Conservation (phyloP, 2,797 vertebrate species). For the Poecilia velifera region DNA sequence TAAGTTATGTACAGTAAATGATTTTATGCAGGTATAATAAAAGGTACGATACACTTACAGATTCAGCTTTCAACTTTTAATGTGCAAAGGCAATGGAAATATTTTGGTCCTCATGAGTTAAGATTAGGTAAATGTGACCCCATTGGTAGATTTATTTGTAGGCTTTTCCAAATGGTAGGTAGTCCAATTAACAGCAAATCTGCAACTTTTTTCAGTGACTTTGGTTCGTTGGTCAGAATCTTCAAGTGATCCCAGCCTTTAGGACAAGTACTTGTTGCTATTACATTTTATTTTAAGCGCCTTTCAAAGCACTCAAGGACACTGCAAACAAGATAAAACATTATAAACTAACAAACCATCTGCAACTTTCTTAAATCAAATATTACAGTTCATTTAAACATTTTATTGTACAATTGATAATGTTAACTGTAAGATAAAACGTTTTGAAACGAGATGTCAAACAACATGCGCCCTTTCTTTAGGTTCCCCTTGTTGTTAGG, state of each 20-base stretch:
- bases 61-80: not conserved
- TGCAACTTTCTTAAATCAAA: too few relatives aligned
- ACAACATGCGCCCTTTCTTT: not conserved
- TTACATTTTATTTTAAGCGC: too few relatives aligned
- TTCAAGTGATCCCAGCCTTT: too few relatives aligned
- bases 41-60: not conserved
- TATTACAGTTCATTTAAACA: too few relatives aligned
- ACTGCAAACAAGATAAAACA: too few relatives aligned
- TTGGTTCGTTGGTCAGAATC: not conserved
- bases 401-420: not conserved
- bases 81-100: not conserved
- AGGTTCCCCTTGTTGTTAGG: not conserved
- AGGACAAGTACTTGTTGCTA: too few relatives aligned
- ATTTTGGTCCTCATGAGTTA: not conserved
- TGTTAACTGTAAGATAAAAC: not conserved
- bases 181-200: not conserved
- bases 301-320: too few relatives aligned
- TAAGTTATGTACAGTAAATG: not conserved
- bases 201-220: not conserved
- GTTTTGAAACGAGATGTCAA: not conserved
- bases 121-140: not conserved
- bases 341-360: too few relatives aligned
- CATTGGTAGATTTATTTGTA: not conserved
- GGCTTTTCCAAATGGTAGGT: not conserved
- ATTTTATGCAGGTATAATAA: not conserved